Conservation (phyloP, 2,797 vertebrate genomes). For the Rhabdomys pumilio region DNA sequence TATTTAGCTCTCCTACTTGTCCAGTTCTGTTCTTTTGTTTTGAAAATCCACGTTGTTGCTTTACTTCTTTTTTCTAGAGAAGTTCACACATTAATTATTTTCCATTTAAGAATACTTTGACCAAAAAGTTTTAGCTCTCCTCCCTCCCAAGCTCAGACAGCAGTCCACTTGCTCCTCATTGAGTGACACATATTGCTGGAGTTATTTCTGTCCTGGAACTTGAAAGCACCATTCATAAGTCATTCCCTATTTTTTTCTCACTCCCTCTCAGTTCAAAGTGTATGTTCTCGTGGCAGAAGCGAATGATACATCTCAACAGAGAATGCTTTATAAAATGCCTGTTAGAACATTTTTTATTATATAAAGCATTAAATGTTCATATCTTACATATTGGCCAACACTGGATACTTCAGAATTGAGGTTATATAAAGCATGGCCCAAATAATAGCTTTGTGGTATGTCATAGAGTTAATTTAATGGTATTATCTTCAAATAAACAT, state of each 20-base stretch:
- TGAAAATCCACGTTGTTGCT: conserved; percentile 39
- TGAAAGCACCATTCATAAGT: conserved; percentile 67
- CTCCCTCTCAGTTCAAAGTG: conserved; percentile 73
- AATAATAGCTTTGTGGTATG: conserved; percentile 49
- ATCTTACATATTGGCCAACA: conserved; percentile 70
- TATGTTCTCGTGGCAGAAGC: conserved; percentile 40
- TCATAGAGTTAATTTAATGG: conserved; percentile 60
- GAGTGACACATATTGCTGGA: conserved; percentile 65
- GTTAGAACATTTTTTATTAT: conserved; percentile 71
- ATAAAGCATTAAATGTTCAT: conserved; percentile 62
- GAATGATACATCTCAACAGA: conserved; percentile 72
- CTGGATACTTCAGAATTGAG: conserved; percentile 51
- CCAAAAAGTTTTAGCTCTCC: conserved; percentile 52
- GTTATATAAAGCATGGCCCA: conserved; percentile 55
- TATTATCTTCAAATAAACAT: conserved; percentile 73
- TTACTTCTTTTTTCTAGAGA: neutral
- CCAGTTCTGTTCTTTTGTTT: conserved; percentile 49
- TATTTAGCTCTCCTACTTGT: neutral
- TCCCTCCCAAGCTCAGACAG: conserved; percentile 44
- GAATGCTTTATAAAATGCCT: conserved; percentile 63
- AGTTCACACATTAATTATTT: conserved; percentile 63
- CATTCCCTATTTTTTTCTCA: conserved; percentile 77
- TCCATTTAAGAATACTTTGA: neutral
- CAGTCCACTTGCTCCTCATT: conserved; percentile 53
- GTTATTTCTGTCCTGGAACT: conserved; percentile 66